phyloP scores from a whole-genome alignment of 2,797 vertebrate species.

The Falco biarmicus region DNA sequence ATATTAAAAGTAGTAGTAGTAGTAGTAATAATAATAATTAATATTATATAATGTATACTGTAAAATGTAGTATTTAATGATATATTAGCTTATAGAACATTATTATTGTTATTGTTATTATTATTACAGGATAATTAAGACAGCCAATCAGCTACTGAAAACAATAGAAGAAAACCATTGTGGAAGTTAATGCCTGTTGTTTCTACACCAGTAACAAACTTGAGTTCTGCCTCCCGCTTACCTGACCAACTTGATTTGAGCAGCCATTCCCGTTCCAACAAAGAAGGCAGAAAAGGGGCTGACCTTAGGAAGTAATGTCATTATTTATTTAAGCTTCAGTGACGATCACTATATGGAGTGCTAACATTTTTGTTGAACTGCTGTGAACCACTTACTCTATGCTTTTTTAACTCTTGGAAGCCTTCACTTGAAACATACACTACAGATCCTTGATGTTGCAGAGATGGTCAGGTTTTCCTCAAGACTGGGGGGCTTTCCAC shows the following conservation, averaged over 20 bases:
- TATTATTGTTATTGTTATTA: too few relatives aligned
- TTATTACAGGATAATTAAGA: background rate
- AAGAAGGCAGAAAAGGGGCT: background rate
- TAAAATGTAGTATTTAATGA: too few relatives aligned
- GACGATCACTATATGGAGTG: background rate
- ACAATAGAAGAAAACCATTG: background rate
- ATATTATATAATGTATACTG: too few relatives aligned
- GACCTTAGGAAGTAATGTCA: background rate
- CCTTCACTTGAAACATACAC: background rate
- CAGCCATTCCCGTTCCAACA: background rate
- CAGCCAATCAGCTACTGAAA: background rate
- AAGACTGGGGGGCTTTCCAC: too few relatives aligned
- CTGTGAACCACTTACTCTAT: background rate
- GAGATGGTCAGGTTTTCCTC: background rate
- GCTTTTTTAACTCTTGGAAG: background rate
- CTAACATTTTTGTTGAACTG: background rate
- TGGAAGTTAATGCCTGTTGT: background rate
- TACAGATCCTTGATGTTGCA: background rate
- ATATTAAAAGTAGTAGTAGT: background rate
- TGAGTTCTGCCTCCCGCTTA: background rate
- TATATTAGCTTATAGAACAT: too few relatives aligned
- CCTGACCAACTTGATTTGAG: background rate
- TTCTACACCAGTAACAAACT: background rate
- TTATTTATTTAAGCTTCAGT: background rate
- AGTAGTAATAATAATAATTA: background rate